Evolutionary conservation across 92 coral and sea anemone species (phyloP), one percentile per base, ranked within the genome.

Genomic region (Palythoa grandiflora): DNA sequence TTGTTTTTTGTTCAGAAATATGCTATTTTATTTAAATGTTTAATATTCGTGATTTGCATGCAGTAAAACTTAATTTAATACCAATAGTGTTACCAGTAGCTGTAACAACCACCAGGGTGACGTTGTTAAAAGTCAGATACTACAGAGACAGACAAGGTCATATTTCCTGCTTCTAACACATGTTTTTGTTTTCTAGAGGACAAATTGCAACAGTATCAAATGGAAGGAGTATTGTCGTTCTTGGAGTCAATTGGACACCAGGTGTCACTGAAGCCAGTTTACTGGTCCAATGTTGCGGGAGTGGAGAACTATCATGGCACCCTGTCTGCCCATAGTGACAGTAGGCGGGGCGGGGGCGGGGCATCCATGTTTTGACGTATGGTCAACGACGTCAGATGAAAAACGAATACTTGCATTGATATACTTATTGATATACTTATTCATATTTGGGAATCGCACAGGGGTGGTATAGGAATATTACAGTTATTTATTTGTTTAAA

Each of bases 311-410:
- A 78, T 61, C 91, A 92, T 50, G 94, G 89, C 74, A 38, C 85
- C 17, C 35, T 97, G 51, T 84, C 93, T 57, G 98, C 94, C 83
- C 96, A 95, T 72, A 94, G 93, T 47, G 99, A 97, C 87, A 92
- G 96, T 57, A 89, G 99, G 7, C 66, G 98, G 79, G 97, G 91
- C 4, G 94, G 93, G 21, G 89, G 91, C 75, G 96, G 97, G 16
- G 84, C 88, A n/a, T 93, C 94, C 16, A 79, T 83, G 66, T 95
- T 89, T 73, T 96, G 81, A 92, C 75, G 51, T 55, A 17, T 53
- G 37, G 39, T 4, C 70, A 16, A 17, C 70, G 36, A 63, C 7
- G 17, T 5, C n/a, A 51, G 6, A 11, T 55, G 17, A 3, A 11
- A 2, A 63, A 17, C 20, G 70, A 63, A 16, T 63, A 15, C 20